Evolutionary conservation across 92 coral and sea anemone species (phyloP).

Genomic region (Epizoanthus rinbou): DNA sequence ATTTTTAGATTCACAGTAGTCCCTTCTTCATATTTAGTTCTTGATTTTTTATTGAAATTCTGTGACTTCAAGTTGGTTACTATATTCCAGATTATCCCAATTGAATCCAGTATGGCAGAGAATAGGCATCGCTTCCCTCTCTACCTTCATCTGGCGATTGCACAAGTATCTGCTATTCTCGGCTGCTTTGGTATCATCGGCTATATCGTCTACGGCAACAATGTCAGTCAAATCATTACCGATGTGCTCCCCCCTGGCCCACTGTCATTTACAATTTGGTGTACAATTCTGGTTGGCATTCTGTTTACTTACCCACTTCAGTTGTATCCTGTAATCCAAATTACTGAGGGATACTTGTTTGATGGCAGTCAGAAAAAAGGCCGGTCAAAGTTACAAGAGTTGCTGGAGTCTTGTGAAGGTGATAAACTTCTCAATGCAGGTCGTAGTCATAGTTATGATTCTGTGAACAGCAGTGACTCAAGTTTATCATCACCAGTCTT

Average conservation of each 20-base stretch:
- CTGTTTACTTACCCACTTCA: slow-evolving; percentile 93
- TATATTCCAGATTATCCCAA: slow-evolving; percentile 74
- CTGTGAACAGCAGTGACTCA: not conserved
- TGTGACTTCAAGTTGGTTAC: no score
- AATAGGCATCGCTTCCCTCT: slow-evolving; percentile 77
- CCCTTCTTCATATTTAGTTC: no score
- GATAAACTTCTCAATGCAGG: slow-evolving; percentile 16
- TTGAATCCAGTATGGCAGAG: slow-evolving; percentile 95
- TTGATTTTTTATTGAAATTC: no score
- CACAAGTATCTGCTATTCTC: slow-evolving; percentile 68
- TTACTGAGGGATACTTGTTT: slow-evolving; percentile 83
- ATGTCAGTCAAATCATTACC: slow-evolving; percentile 79
- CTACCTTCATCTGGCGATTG: slow-evolving; percentile 86
- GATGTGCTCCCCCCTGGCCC: slow-evolving; percentile 80
- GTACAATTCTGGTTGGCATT: slow-evolving; percentile 77
- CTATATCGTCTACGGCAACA: slow-evolving; percentile 75
- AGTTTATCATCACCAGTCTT: not conserved
- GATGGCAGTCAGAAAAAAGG: slow-evolving; percentile 46
- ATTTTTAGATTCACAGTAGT: no score
- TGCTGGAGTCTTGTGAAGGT: slow-evolving; percentile 10
- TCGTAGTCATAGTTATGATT: not conserved
- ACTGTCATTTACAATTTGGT: slow-evolving; percentile 64
- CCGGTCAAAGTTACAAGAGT: slow-evolving; percentile 10
- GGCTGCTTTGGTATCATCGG: slow-evolving; percentile 91
- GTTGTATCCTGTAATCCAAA: slow-evolving; percentile 84